phyloP scores from a whole-genome alignment of 2,797 vertebrate genomes.

The Anabas testudineus region DNA sequence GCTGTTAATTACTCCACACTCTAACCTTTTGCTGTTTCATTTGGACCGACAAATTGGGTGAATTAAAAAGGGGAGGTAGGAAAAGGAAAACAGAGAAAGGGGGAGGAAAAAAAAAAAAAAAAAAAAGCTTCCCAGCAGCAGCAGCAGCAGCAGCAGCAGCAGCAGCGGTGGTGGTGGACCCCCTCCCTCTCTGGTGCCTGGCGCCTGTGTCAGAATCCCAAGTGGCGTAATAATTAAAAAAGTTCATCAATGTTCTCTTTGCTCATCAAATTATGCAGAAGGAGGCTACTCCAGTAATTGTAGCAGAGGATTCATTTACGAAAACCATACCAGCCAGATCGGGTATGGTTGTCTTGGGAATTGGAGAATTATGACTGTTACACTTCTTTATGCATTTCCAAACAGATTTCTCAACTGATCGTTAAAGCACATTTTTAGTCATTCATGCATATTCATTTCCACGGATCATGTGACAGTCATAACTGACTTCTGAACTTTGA shows the following conservation, averaged over 20 bases:
- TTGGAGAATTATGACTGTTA: slow-evolving; percentile 33
- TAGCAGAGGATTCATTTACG: slow-evolving; percentile 81
- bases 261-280: slow-evolving; percentile 84
- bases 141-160: no score
- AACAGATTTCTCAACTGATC: slow-evolving; percentile 40
- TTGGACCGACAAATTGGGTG: slow-evolving; percentile 92
- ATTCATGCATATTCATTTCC: slow-evolving; percentile 53
- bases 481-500: slow-evolving; percentile 32
- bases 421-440: slow-evolving; percentile 55
- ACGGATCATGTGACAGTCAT: slow-evolving; percentile 34
- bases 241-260: slow-evolving; percentile 80
- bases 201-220: slow-evolving; percentile 78
- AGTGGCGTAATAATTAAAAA: slow-evolving; percentile 83
- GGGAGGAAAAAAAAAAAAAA: no score
- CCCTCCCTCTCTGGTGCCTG: slow-evolving; percentile 23
- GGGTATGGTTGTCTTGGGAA: slow-evolving; percentile 60
- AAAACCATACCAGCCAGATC: slow-evolving; percentile 72
- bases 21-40: slow-evolving; percentile 93
- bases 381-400: slow-evolving; percentile 29
- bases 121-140: slow-evolving; percentile 29
- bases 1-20: slow-evolving; percentile 93
- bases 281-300: slow-evolving; percentile 79
- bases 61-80: slow-evolving; percentile 84
- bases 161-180: slow-evolving; percentile 58
- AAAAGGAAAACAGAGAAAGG: slow-evolving; percentile 60